Percentiles rank a stretch among this genome's conserved stretches.
phyloP scores from a whole-genome alignment of 2,888 invertebrate species.

The Ommatoiulus sabulosus region DNA sequence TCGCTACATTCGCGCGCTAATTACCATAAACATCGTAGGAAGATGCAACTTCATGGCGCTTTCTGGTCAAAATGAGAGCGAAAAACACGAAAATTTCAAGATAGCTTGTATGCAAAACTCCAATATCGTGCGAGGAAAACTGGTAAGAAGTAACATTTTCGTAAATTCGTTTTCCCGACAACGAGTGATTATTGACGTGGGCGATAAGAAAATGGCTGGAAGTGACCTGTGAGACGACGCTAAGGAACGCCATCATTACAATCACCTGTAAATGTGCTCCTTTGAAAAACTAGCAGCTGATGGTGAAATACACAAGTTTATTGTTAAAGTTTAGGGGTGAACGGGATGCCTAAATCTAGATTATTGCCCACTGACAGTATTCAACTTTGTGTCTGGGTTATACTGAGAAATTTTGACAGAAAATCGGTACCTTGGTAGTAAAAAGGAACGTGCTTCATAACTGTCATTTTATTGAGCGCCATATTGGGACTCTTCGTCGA shows the following conservation, averaged over 20 bases:
- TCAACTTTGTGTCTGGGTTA: neutral
- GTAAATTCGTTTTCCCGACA: neutral
- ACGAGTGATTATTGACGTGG: neutral
- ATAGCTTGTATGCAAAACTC: conserved; percentile 14
- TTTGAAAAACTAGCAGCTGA: neutral
- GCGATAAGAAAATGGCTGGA: neutral
- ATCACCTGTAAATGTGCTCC: conserved; percentile 43
- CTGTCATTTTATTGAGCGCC: conserved; percentile 8
- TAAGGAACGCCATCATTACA: conserved; percentile 39
- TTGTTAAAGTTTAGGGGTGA: neutral
- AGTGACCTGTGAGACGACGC: conserved; percentile 23
- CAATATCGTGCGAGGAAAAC: conserved; percentile 8
- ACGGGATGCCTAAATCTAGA: neutral
- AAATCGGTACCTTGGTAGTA: neutral
- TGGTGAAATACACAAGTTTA: conserved; percentile 1
- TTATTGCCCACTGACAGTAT: neutral
- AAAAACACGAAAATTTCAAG: conserved; percentile 47
- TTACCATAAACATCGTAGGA: neutral
- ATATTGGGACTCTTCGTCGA: neutral
- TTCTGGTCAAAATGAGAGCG: conserved; percentile 59
- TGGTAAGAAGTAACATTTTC: neutral
- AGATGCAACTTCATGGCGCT: conserved; percentile 54
- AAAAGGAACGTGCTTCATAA: conserved; percentile 14
- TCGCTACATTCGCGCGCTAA: conserved; percentile 17
- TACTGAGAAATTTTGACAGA: neutral